Conservation (phyloP, 2,797 vertebrate species). For the Lithobates pipiens region DNA sequence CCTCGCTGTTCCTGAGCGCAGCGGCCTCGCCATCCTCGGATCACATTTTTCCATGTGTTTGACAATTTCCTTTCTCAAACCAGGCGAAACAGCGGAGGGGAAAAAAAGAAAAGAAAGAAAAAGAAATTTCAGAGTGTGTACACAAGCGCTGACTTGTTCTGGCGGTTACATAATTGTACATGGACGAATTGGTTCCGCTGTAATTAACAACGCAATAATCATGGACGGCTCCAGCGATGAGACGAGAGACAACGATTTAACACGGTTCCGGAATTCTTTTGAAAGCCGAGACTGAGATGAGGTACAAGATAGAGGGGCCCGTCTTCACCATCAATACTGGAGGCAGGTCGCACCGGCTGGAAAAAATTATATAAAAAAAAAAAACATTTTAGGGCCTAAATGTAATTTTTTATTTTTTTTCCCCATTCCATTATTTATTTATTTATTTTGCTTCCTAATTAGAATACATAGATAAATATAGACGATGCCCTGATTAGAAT, state of each 20-base stretch:
- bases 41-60: conserved; percentile 6
- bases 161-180: conserved; percentile 39
- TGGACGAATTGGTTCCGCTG: conserved; percentile 53
- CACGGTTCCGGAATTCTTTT: conserved; percentile 38
- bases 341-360: conserved; percentile 5
- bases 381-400: conserved; percentile 10
- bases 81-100: not conserved
- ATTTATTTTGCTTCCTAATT: no score
- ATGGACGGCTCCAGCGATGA: conserved; percentile 39
- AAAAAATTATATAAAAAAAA: not conserved
- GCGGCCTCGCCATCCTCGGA: no score
- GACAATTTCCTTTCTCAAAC: conserved; percentile 8
- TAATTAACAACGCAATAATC: conserved; percentile 53
- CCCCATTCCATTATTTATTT: no score
- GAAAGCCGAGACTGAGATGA: conserved; percentile 44
- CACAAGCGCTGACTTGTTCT: conserved; percentile 47
- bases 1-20: no score
- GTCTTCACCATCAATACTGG: conserved; percentile 3
- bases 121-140: not conserved
- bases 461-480: no score
- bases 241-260: conserved; percentile 24
- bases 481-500: no score
- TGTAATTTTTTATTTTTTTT: no score
- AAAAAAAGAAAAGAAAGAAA: not conserved
- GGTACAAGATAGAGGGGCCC: conserved; percentile 32